These are phyloP conservation scores for Bos taurus DNA, from an alignment of 2,113 vertebrate species.

Conservation along the genomic window ARS-UCD2.0 NC_037334.1:39991501-39992000, in stretches of 20 bases:
- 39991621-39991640: not conserved
- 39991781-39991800: not conserved
- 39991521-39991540: accelerated
- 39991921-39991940: not conserved
- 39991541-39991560: not conserved
- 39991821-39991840: not conserved
- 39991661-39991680: not conserved
- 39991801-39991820: not conserved
- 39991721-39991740: not conserved
- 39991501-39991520: not conserved
- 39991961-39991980: not conserved
- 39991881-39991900: slow-evolving; percentile 32
- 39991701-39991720: not conserved
- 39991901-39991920: not conserved
- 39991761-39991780: not conserved
- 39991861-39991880: not conserved
- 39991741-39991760: not conserved
- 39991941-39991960: not conserved
- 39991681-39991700: not conserved
- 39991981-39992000: not conserved
- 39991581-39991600: not conserved
- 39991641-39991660: slow-evolving; percentile 3
- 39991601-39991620: not conserved
- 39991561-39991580: not conserved
- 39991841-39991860: not conserved